Percentiles rank a stretch among this genome's conserved stretches.
Evolutionary conservation across 2,888 invertebrate genomes (phyloP).

Genomic region (Eustalomyia histrio): DNA sequence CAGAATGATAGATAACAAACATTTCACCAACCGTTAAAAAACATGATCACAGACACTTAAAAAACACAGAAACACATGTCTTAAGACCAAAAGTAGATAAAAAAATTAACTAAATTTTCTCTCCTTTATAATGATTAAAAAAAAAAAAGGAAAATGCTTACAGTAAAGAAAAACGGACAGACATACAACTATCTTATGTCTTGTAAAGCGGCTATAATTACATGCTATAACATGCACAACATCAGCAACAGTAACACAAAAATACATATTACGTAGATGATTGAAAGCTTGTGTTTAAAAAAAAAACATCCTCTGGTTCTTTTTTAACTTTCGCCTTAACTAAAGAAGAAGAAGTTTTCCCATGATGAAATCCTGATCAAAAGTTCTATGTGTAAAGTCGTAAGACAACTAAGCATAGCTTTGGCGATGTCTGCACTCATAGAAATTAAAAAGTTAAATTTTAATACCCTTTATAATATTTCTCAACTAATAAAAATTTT

Average conservation of each 20-base stretch:
- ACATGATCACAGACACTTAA: conserved; percentile 42
- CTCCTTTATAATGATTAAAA: not conserved
- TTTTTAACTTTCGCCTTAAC: conserved; percentile 24
- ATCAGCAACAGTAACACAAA: conserved; percentile 15
- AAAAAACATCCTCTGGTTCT: conserved; percentile 31
- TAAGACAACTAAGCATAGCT: no score
- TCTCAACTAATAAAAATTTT: no score
- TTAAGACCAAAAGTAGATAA: not conserved
- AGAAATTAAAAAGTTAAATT: no score
- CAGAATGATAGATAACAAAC: conserved; percentile 36
- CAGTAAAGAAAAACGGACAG: not conserved
- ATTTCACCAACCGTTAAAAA: conserved; percentile 47
- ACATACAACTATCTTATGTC: not conserved
- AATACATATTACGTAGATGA: conserved; percentile 6
- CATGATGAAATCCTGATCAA: not conserved
- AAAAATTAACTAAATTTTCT: conserved; percentile 20
- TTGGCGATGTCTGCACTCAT: no score
- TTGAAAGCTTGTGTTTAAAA: conserved; percentile 22
- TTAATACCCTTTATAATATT: no score
- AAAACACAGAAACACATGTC: conserved; percentile 25
- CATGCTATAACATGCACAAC: conserved; percentile 37
- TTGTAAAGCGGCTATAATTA: conserved; percentile 44
- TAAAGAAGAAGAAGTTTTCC: conserved; percentile 7
- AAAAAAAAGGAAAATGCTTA: not conserved
- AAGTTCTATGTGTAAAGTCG: no score